Percentiles rank a stretch among this genome's conserved stretches.
These are phyloP conservation scores for Cryptus viduatorius DNA, from an alignment of 2,888 invertebrate genomes.

Conservation along the genomic window DNA sequence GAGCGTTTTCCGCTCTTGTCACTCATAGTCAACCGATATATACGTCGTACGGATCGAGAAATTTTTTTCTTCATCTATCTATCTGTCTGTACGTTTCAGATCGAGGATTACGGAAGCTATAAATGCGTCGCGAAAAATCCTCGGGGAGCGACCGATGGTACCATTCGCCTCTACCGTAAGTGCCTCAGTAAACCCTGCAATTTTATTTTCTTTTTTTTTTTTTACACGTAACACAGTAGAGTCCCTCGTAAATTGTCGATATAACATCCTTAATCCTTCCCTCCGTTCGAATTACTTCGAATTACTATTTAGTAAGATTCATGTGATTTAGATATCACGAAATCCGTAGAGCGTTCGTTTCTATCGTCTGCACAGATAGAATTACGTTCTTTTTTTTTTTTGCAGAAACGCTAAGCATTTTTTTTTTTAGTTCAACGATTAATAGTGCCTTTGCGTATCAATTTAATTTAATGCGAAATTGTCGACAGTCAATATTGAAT, in stretches of 20 bases:
- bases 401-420: not conserved
- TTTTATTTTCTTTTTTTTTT: slow-evolving; percentile 14
- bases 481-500: not conserved
- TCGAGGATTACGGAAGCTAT: slow-evolving; percentile 94
- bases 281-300: not conserved
- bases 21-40: slow-evolving; percentile 31
- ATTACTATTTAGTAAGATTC: not conserved
- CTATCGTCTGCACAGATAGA: not conserved
- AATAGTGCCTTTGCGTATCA: not conserved
- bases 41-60: not conserved
- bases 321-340: not conserved
- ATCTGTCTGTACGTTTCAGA: slow-evolving; percentile 83
- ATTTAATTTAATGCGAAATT: not conserved
- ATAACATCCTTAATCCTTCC: not conserved
- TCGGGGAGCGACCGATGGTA: slow-evolving; percentile 95
- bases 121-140: slow-evolving; percentile 96
- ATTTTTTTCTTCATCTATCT: not conserved
- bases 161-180: slow-evolving; percentile 95
- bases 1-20: slow-evolving; percentile 42
- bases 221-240: not conserved
- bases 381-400: not conserved
- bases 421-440: not conserved
- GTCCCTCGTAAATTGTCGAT: not conserved
- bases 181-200: slow-evolving; percentile 76
- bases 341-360: not conserved